phyloP scores from a whole-genome alignment of 1,140 invertebrate genomes.

The Papilio helenus region DNA sequence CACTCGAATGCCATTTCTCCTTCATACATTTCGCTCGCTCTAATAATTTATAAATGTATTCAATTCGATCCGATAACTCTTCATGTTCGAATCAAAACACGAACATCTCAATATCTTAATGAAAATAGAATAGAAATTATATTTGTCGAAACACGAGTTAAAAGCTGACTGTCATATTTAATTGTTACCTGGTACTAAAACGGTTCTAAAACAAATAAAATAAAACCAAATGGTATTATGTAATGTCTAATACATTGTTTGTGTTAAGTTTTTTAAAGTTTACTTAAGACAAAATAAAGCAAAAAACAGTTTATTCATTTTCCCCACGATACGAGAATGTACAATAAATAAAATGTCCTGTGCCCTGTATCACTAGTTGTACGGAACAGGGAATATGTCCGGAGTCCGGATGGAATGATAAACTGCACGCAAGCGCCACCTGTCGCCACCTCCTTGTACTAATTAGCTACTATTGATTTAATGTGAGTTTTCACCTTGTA shows the following conservation, averaged over 20 bases:
- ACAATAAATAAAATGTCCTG: no score
- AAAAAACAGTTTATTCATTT: neutral
- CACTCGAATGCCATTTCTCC: slow-evolving; percentile 30
- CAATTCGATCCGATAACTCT: slow-evolving; percentile 33
- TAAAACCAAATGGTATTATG: no score
- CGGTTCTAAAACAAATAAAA: no score
- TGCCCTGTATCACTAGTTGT: neutral
- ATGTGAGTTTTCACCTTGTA: neutral
- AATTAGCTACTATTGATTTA: neutral
- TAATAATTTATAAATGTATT: slow-evolving; percentile 37
- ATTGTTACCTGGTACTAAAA: no score
- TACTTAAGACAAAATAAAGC: no score
- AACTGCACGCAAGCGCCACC: slow-evolving; percentile 4
- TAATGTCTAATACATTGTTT: no score
- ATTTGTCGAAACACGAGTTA: neutral
- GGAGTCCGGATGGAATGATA: neutral
- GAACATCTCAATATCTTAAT: neutral
- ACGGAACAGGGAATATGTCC: neutral
- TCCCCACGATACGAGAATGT: neutral
- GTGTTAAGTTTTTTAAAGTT: no score
- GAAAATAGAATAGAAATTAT: neutral
- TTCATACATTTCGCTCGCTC: slow-evolving; percentile 32
- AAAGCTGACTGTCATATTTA: no score
- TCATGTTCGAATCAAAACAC: neutral
- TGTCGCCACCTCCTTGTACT: neutral